A percentile compares a stretch with the other conserved stretches of the same genome.
These are phyloP conservation scores for Smittia aterrima DNA, from an alignment of 2,888 invertebrate genomes.

Conservation along the genomic window DNA sequence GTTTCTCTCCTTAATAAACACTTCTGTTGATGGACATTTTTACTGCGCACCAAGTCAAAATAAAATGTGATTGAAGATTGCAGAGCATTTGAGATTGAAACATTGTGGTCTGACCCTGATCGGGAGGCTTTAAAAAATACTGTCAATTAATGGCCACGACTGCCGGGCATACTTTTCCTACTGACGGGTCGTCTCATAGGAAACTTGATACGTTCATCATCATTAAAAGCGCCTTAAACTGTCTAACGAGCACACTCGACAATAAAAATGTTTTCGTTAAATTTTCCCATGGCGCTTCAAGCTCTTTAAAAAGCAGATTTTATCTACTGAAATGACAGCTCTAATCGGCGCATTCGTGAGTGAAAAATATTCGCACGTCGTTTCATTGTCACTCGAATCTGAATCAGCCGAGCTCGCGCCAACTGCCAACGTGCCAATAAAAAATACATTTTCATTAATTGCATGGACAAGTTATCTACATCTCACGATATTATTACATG, in stretches of 20 bases:
- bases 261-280: not conserved
- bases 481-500: not conserved
- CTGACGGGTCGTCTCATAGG: too few species aligned
- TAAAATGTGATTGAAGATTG: too few species aligned
- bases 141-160: not conserved
- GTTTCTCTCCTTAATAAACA: not conserved
- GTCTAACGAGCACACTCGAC: not conserved
- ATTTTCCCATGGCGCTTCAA: not conserved
- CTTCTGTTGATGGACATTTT: not conserved
- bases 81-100: too few species aligned
- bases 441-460: slow-evolving; percentile 15
- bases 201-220: slow-evolving; percentile 2
- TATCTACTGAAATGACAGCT: not conserved
- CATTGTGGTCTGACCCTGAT: too few species aligned
- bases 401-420: not conserved
- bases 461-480: not conserved
- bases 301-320: not conserved
- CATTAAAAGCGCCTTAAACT: not conserved
- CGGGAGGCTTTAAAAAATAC: too few species aligned
- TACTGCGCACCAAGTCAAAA: too few species aligned
- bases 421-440: not conserved
- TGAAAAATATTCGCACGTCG: not conserved
- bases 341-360: not conserved
- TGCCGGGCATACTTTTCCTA: not conserved
- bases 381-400: not conserved